These are phyloP conservation scores for Alaudala cheleensis DNA, from an alignment of 2,113 vertebrate species.

Conservation along the genomic window DNA sequence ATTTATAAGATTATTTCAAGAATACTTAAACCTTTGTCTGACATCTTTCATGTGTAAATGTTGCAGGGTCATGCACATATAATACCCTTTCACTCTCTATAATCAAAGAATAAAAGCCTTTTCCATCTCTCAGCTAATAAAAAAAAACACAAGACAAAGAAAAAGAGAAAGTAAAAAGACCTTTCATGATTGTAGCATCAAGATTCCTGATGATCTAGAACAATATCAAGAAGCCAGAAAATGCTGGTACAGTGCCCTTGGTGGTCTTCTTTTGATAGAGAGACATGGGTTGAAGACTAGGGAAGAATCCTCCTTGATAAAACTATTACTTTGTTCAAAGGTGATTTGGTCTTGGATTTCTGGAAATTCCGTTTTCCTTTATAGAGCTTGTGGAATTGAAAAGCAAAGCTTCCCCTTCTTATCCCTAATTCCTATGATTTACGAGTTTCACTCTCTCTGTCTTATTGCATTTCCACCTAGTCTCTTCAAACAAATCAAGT, in stretches of 20 bases:
- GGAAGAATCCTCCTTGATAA: neutral
- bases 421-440: slow-evolving; percentile 3
- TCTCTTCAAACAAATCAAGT: neutral
- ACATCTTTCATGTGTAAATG: neutral
- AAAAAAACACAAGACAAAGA: neutral
- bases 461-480: neutral
- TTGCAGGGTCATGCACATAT: neutral
- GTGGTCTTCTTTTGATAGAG: neutral
- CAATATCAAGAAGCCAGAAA: neutral
- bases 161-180: neutral
- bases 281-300: neutral
- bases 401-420: neutral
- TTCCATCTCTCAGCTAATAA: neutral
- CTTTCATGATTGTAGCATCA: neutral
- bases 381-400: neutral
- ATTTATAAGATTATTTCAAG: neutral
- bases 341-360: neutral
- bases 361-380: neutral
- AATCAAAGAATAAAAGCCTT: neutral
- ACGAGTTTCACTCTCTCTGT: neutral
- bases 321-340: neutral
- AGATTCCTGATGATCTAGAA: neutral
- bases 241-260: neutral
- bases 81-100: neutral
- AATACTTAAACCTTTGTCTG: neutral